phyloP scores from a whole-genome alignment of 2,888 invertebrate genomes.

The Caenorhabditis wallacei region DNA sequence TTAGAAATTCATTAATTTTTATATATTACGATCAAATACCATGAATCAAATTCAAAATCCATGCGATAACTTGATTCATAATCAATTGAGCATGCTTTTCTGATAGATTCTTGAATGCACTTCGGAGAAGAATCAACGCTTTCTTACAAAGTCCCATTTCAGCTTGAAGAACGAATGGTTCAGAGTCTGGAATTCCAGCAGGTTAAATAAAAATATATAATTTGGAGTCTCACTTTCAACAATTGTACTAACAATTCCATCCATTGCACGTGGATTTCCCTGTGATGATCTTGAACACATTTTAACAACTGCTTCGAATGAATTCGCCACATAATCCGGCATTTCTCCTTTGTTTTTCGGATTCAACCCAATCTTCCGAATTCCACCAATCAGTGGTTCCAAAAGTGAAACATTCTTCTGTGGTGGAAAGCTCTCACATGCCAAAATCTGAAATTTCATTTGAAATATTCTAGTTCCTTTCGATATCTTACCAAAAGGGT shows the following conservation, averaged over 20 bases:
- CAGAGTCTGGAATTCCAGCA: slow-evolving; percentile 83
- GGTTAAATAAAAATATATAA: background rate
- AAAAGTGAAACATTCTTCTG: slow-evolving; percentile 53
- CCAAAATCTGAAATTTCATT: slow-evolving; percentile 58
- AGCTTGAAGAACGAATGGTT: slow-evolving; percentile 81
- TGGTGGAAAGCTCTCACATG: slow-evolving; percentile 65
- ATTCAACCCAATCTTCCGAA: slow-evolving; percentile 73
- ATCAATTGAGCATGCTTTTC: slow-evolving; percentile 6
- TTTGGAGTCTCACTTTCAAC: slow-evolving; percentile 16
- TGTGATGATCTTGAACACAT: slow-evolving; percentile 17
- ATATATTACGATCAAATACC: slow-evolving; percentile 31
- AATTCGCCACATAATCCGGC: slow-evolving; percentile 2
- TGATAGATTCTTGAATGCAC: slow-evolving; percentile 8
- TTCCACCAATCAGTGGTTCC: slow-evolving; percentile 70
- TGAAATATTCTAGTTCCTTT: background rate
- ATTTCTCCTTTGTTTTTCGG: slow-evolving; percentile 65
- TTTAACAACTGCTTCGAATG: slow-evolving; percentile 42
- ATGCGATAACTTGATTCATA: slow-evolving; percentile 48
- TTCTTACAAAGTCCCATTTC: slow-evolving; percentile 79
- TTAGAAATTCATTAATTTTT: background rate
- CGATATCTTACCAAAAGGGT: slow-evolving; percentile 42
- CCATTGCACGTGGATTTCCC: slow-evolving; percentile 1
- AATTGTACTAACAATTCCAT: slow-evolving; percentile 10
- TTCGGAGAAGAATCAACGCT: slow-evolving; percentile 60
- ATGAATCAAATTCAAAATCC: slow-evolving; percentile 60